phyloP scores from a whole-genome alignment of 2,888 invertebrate genomes.

The Cistogaster globosa region DNA sequence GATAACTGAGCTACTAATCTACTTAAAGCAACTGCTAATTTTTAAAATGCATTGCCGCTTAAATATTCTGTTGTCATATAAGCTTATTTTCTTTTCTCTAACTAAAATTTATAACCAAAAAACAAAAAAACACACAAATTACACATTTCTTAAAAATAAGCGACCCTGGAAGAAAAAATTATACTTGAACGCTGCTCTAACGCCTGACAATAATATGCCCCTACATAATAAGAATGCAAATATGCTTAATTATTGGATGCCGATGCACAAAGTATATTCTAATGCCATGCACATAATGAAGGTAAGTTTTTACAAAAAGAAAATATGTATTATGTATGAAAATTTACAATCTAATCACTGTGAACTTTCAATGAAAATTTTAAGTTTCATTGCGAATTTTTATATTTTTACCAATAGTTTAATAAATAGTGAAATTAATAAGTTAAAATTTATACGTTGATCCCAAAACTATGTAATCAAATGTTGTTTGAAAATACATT shows the following conservation, averaged over 20 bases:
- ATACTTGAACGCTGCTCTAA: conserved; percentile 27
- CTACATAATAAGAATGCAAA: conserved; percentile 1
- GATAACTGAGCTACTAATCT: conserved; percentile 55
- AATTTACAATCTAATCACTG: background rate
- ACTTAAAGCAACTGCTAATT: conserved; percentile 51
- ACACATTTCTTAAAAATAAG: conserved; percentile 15
- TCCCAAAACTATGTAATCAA: no score
- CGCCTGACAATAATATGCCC: background rate
- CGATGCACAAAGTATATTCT: conserved; percentile 11
- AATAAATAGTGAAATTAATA: no score
- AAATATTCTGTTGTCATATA: conserved; percentile 79
- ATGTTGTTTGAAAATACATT: no score
- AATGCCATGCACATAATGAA: background rate
- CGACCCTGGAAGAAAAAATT: conserved; percentile 11
- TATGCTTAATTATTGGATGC: conserved; percentile 34
- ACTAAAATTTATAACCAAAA: background rate
- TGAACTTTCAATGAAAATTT: background rate
- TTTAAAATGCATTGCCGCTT: conserved; percentile 56
- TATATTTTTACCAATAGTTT: no score
- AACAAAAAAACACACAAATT: background rate
- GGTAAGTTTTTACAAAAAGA: conserved; percentile 32
- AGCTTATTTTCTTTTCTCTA: conserved; percentile 70
- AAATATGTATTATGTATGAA: no score
- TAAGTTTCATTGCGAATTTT: background rate
- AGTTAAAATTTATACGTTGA: no score